phyloP scores from a whole-genome alignment of 2,888 invertebrate genomes.

The Glyphotaelius pellucidus region DNA sequence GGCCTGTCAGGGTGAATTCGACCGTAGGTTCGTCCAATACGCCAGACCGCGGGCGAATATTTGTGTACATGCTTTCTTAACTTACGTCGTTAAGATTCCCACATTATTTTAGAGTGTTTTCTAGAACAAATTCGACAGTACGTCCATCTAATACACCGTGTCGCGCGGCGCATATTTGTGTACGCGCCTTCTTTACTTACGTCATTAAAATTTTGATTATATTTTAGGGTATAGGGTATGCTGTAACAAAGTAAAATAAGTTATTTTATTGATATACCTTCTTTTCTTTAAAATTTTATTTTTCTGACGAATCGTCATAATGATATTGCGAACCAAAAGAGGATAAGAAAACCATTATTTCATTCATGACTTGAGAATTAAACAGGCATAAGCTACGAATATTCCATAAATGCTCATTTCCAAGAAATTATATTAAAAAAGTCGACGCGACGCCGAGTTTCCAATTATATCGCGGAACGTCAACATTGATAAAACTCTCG shows the following conservation, averaged over 20 bases:
- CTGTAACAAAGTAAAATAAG: neutral
- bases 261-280: neutral
- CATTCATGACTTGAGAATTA: neutral
- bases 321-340: neutral
- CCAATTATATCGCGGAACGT: neutral
- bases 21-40: no score
- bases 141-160: no score
- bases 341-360: neutral
- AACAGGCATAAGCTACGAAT: neutral
- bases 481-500: neutral
- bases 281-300: neutral
- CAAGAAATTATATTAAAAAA: neutral
- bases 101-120: no score
- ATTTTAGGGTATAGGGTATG: no score
- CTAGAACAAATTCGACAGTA: no score
- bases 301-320: neutral
- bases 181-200: no score
- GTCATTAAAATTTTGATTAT: no score
- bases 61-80: no score
- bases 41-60: no score
- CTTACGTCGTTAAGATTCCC: no score
- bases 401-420: neutral
- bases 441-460: neutral
- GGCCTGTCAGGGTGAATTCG: no score
- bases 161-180: no score